Percentiles rank a stretch among this genome's conserved stretches.
Conservation (phyloP, 2,113 vertebrate genomes). For the Ornithorhynchus anatinus region DNA sequence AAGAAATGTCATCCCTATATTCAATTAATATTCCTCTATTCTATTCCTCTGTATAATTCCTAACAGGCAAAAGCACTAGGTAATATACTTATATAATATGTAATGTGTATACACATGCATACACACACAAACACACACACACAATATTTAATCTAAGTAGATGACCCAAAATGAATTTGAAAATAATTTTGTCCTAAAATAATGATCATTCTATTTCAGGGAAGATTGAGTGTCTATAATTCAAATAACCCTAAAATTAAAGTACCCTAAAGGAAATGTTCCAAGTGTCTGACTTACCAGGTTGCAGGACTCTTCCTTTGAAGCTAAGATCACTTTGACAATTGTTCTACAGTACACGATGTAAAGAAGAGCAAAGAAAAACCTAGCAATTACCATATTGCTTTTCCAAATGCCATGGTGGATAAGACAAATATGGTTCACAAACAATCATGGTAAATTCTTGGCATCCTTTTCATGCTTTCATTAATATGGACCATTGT, state of each 20-base stretch:
- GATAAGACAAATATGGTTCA: neutral
- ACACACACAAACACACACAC: neutral
- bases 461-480: neutral
- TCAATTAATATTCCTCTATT: neutral
- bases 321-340: neutral
- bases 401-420: neutral
- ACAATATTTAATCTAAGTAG: neutral
- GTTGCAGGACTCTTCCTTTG: neutral
- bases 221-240: neutral
- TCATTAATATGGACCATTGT: conserved; percentile 6
- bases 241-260: neutral
- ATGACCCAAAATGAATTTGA: neutral
- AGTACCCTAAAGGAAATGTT: neutral
- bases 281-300: neutral
- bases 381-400: neutral
- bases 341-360: neutral
- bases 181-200: neutral
- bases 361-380: neutral
- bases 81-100: too few relatives aligned
- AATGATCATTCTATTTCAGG: neutral
- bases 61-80: too few relatives aligned
- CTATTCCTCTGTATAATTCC: too few relatives aligned
- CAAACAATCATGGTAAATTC: neutral
- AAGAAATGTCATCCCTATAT: neutral
- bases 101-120: too few relatives aligned